Conservation (phyloP, 2,113 vertebrate species). For the Xiphophorus hellerii region DNA sequence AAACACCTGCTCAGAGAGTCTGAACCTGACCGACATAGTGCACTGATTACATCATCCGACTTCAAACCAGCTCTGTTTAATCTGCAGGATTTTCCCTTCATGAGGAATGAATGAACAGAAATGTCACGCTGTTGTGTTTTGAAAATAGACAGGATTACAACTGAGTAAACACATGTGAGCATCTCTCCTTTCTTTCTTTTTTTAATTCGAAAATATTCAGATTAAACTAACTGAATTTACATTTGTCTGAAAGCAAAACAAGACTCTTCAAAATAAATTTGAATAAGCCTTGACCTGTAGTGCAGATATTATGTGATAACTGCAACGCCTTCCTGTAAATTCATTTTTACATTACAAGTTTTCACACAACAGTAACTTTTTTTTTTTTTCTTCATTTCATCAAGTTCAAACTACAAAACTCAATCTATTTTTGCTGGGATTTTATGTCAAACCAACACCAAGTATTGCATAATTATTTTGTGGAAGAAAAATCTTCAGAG, state of each 20-base stretch:
- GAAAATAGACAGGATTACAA: background rate
- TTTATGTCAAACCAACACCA: no score
- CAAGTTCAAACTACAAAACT: no score
- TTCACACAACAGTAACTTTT: no score
- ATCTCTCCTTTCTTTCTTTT: background rate
- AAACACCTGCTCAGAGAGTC: slow-evolving; percentile 54
- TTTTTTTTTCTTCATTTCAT: no score
- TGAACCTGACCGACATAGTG: slow-evolving; percentile 41
- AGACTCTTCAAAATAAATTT: background rate
- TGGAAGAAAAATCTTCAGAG: background rate
- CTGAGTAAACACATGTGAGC: background rate
- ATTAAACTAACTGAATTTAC: background rate
- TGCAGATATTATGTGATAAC: background rate
- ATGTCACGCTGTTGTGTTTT: background rate
- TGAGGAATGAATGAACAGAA: slow-evolving; percentile 11
- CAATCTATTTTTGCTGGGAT: no score
- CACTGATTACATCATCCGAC: slow-evolving; percentile 43
- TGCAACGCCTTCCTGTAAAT: background rate
- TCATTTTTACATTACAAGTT: no score
- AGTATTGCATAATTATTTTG: no score
- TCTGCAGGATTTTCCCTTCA: slow-evolving; percentile 13
- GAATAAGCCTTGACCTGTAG: background rate
- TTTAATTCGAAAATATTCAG: no score
- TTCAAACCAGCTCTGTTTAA: slow-evolving; percentile 17
- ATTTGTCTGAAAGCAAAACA: background rate